These are phyloP conservation scores for Oreocharis arfaki DNA, from an alignment of 2,113 vertebrate species.

Conservation along the genomic window DNA sequence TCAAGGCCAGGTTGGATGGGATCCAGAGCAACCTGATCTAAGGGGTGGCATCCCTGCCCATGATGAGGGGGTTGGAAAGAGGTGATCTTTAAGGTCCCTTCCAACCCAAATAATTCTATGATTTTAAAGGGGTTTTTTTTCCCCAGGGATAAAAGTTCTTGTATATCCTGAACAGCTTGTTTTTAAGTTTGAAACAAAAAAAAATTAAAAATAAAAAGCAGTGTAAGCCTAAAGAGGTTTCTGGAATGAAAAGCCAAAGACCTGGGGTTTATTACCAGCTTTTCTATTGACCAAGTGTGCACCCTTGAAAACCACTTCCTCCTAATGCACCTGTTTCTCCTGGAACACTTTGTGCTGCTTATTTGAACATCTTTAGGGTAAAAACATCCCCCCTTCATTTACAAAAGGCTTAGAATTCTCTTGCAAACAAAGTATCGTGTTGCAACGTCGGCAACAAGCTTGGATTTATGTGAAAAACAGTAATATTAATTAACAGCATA, in stretches of 20 bases:
- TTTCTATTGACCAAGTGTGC: neutral
- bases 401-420: neutral
- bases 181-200: neutral
- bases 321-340: conserved; percentile 4
- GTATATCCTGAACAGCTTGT: neutral
- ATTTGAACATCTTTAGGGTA: neutral
- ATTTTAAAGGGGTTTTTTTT: neutral
- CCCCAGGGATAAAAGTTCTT: neutral
- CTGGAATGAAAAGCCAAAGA: neutral
- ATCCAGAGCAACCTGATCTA: neutral
- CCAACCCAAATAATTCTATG: neutral
- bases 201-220: neutral
- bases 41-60: neutral
- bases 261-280: neutral
- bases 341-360: neutral
- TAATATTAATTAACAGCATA: neutral
- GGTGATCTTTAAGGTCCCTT: neutral
- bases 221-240: neutral
- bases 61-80: neutral
- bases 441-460: neutral
- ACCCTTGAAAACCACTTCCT: conserved; percentile 49
- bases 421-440: neutral
- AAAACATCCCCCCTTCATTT: neutral
- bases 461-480: neutral
- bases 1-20: neutral